Base-by-base conservation (phyloP, 2,888 invertebrate species). In the Dryadula phaetusa region DNA sequence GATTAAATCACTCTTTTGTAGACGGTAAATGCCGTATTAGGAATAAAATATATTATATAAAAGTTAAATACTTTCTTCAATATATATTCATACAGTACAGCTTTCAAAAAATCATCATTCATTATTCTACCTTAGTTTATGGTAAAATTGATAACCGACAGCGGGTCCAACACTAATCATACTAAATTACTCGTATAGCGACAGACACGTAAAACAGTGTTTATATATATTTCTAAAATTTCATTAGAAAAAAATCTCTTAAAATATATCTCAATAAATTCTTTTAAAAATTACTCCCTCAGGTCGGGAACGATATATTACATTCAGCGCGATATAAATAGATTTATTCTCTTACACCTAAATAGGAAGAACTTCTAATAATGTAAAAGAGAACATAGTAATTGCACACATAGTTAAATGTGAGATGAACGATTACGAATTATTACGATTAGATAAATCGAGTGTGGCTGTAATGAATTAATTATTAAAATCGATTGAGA, bases 11-110 rank as follows among this genome's bases (percentile, higher is more conserved):
- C 90, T 91, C 84, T 80, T 83, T 85, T 82, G 84, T 87, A 88
- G 86, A 91, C 90, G 88, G 88, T 92, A 92, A 92, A 92, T 92
- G 92, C 92, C 91, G 84, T 90, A 83, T 84, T 92, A 92, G 92
- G 92, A 92, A 91, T 92, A 85, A 84, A 80, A 86, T 86, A 88
- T 85, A 83, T 76, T 74, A 77, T 73, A 86, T 85, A 87, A 82
- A 84, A 79, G 80, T 82, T 82, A 81, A 81, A 84, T 82, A 82
- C 77, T 80, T 77, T 66, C 49, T 76, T 75, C 72, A 71, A 75
- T 73, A 76, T 75, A 76, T 78, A 79, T 76, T 72, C 73, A 75
- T 72, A 76, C 68, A 79, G 79, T 79, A 81, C 77, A 81, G 77
- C 80, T 82, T 83, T 80, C 79, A 73, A 75, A 76, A 70, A 78